phyloP scores from a whole-genome alignment of 2,113 vertebrate species.

The Corvus cornix region DNA sequence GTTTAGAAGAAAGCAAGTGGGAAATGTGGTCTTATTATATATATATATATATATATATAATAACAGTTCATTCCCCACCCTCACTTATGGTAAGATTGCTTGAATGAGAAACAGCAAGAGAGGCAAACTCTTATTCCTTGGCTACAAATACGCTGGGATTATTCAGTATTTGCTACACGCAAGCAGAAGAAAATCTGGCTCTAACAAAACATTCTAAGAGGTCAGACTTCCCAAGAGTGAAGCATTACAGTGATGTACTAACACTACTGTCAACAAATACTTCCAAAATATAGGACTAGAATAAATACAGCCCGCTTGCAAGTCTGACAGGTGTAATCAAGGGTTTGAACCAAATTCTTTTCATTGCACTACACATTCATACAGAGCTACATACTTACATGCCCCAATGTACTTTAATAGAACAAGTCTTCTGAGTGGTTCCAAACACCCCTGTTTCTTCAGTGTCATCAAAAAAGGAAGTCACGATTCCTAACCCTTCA shows the following conservation, averaged over 20 bases:
- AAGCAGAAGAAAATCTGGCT: neutral
- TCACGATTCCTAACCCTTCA: slow-evolving; percentile 83
- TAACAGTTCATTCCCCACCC: neutral
- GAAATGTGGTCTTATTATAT: neutral
- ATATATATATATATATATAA: no score
- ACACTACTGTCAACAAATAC: neutral
- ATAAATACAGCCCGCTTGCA: neutral
- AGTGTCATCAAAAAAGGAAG: slow-evolving; percentile 84
- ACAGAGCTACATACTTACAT: slow-evolving; percentile 80
- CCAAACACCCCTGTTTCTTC: slow-evolving; percentile 85
- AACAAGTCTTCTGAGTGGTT: slow-evolving; percentile 84
- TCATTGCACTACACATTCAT: neutral
- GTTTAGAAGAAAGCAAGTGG: neutral
- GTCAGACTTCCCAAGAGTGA: neutral
- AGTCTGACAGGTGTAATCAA: neutral
- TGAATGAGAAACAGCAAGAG: neutral
- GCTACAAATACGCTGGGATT: neutral
- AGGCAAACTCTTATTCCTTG: neutral
- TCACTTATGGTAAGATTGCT: neutral
- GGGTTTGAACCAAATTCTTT: slow-evolving; percentile 15
- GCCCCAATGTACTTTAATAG: slow-evolving; percentile 92
- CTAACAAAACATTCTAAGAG: neutral
- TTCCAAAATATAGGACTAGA: neutral
- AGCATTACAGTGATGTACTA: neutral
- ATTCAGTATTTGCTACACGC: neutral